A percentile compares a stretch with the other conserved stretches of the same genome.
Conservation (phyloP, 2,888 invertebrate species). For the Lepidochrysops patricia region DNA sequence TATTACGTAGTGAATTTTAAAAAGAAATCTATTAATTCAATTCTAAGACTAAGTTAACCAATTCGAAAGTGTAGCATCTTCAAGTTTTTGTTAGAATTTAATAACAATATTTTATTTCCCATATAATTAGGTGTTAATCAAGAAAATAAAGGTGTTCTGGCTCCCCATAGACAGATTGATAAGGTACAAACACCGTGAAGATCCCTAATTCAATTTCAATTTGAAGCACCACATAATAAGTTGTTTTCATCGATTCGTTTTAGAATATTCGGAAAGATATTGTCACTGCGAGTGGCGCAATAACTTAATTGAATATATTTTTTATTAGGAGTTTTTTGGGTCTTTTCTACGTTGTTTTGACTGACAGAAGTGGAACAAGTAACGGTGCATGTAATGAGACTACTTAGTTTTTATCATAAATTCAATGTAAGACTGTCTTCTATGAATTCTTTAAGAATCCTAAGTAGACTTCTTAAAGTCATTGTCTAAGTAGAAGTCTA, state of each 20-base stretch:
- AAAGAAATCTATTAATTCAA: too few relatives aligned
- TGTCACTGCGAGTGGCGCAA: slow-evolving; percentile 44
- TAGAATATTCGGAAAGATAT: slow-evolving; percentile 46
- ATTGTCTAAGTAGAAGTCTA: too few relatives aligned
- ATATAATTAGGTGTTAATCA: slow-evolving; percentile 64
- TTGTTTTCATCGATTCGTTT: slow-evolving; percentile 54
- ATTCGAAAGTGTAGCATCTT: not conserved
- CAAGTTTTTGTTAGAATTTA: slow-evolving; percentile 7
- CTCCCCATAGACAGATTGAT: slow-evolving; percentile 68
- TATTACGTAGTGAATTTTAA: too few relatives aligned
- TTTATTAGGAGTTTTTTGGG: slow-evolving; percentile 42
- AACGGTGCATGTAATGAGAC: slow-evolving; percentile 24
- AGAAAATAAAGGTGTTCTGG: slow-evolving; percentile 48
- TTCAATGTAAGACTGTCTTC: not conserved
- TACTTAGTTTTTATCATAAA: slow-evolving; percentile 10
- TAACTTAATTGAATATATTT: slow-evolving; percentile 63
- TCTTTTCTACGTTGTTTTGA: slow-evolving; percentile 30
- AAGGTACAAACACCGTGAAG: slow-evolving; percentile 60
- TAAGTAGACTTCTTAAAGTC: too few relatives aligned
- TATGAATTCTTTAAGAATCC: too few relatives aligned
- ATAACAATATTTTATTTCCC: slow-evolving; percentile 40
- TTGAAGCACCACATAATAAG: slow-evolving; percentile 56
- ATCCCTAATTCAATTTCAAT: slow-evolving; percentile 67
- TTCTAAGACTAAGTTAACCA: not conserved
- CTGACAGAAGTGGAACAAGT: slow-evolving; percentile 28